Evolutionary conservation across 1,140 invertebrate species (phyloP).

Genomic region (Drosophila hydei): DNA sequence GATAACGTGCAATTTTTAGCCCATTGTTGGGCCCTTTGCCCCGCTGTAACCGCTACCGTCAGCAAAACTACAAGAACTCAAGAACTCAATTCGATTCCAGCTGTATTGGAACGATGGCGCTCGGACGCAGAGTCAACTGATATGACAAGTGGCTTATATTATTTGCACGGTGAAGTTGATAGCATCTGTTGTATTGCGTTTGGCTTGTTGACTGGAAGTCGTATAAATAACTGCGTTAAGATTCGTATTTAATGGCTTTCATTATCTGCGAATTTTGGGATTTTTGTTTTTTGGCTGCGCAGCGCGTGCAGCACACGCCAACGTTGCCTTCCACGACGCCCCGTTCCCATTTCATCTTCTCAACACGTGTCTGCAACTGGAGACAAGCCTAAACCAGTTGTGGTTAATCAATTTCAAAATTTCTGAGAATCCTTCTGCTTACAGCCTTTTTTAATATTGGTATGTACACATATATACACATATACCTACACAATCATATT

Average conservation of each 20-base stretch:
- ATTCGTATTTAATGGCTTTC: conserved; percentile 70
- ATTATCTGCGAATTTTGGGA: conserved; percentile 48
- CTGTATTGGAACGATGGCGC: conserved; percentile 8
- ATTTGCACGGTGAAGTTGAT: conserved; percentile 46
- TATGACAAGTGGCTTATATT: conserved; percentile 45
- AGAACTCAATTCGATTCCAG: conserved; percentile 14
- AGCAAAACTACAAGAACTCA: not conserved
- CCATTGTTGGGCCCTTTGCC: conserved; percentile 20
- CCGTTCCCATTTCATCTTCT: conserved; percentile 8
- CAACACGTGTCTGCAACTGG: conserved; percentile 27
- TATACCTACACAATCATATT: not conserved
- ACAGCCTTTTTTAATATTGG: conserved; percentile 2
- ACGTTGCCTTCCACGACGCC: not conserved
- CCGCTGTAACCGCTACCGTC: not conserved
- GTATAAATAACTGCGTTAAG: conserved; percentile 69
- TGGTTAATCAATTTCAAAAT: conserved; percentile 16
- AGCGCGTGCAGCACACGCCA: conserved; percentile 3
- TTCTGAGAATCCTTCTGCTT: conserved; percentile 17
- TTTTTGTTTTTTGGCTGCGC: conserved; percentile 18
- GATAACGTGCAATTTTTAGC: conserved; percentile 35
- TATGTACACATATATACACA: not conserved
- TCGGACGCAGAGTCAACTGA: conserved; percentile 19
- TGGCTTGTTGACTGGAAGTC: conserved; percentile 43
- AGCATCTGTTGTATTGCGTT: conserved; percentile 41
- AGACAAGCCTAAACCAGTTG: conserved; percentile 18